Base-by-base conservation (phyloP, 2,888 invertebrate genomes). In the Sarcophaga carnaria region DNA sequence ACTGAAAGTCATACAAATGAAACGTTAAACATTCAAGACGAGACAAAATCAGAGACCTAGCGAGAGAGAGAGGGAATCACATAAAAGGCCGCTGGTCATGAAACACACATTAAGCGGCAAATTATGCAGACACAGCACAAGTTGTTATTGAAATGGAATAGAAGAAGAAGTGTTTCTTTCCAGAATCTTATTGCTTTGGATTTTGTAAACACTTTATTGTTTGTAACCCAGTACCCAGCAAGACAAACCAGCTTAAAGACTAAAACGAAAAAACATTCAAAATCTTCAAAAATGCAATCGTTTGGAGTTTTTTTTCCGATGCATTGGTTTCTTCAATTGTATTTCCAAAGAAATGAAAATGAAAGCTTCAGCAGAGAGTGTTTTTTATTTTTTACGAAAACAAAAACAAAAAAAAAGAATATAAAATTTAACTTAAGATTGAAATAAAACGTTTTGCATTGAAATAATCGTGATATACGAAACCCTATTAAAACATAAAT, bases 51-150 rank as follows among this genome's bases (percentile, higher is more conserved):
- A 37, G 27, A 64, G 37, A 20, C 59, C 37, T 1, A 54, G 17
- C 4, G 22, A 22, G 8, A 37, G 37, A 37, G 69, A 64, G 60
- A 74, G 45, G 69, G 80, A 83, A 75, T 78, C 80, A 66, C 74
- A 79, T 71, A 81, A 85, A 86, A 84, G 84, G 72, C 86, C 88
- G 83, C 84, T 86, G 88, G 88, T 82, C 88, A 88, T 83, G 83
- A 86, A 88, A 82, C 80, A 86, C 82, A 86, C 88, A 86, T 86
- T 86, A 86, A 86, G 88, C 84, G 86, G 88, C 88, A 86, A 86
- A 85, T 86, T 86, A 83, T 88, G 88, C 88, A 88, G 83, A 83
- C 88, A 78, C 83, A 89, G 90, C 90, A 89, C 88, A 90, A 90
- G 83, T 83, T 83, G 83, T 83, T 83, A 80, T 82, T 75, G 83